These are phyloP conservation scores for Drosophila multiciliata DNA, from an alignment of 2,888 invertebrate genomes.

Conservation along the genomic window DNA sequence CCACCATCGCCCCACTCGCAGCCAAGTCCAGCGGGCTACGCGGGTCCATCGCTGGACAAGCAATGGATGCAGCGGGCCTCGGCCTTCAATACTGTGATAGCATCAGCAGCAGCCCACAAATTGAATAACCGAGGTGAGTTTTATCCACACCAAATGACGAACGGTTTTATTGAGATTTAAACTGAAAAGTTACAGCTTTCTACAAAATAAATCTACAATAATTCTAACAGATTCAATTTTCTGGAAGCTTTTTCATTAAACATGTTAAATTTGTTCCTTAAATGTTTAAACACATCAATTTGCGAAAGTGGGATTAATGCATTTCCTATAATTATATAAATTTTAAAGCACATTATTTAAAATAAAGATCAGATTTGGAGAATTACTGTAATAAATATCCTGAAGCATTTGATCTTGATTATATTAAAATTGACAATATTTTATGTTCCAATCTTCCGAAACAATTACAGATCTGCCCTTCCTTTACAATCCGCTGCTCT, in stretches of 20 bases:
- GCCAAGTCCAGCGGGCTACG: constrained; percentile 76
- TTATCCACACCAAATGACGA: not conserved
- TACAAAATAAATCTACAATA: not conserved
- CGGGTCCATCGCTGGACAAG: constrained; percentile 79
- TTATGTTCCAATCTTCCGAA: not conserved
- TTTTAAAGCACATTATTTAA: not conserved
- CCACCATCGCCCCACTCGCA: constrained; percentile 84
- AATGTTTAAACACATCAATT: not conserved
- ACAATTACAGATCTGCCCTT: constrained; percentile 76
- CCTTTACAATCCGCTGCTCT: constrained; percentile 84
- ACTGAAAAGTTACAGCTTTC: not conserved
- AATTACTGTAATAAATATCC: not conserved
- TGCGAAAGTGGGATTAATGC: not conserved
- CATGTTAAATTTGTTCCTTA: not conserved
- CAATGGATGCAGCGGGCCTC: constrained; percentile 85
- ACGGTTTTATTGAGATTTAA: not conserved
- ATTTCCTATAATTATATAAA: not conserved
- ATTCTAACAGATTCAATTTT: not conserved
- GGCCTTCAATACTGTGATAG: constrained; percentile 84
- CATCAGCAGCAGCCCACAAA: constrained; percentile 84
- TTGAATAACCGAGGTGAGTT: constrained; percentile 82
- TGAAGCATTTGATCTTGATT: not conserved
- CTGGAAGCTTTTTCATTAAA: not conserved
- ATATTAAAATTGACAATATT: not conserved
- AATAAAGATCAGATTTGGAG: not conserved